Base-by-base conservation (phyloP, 2,888 invertebrate species). In the Acheta domesticus region DNA sequence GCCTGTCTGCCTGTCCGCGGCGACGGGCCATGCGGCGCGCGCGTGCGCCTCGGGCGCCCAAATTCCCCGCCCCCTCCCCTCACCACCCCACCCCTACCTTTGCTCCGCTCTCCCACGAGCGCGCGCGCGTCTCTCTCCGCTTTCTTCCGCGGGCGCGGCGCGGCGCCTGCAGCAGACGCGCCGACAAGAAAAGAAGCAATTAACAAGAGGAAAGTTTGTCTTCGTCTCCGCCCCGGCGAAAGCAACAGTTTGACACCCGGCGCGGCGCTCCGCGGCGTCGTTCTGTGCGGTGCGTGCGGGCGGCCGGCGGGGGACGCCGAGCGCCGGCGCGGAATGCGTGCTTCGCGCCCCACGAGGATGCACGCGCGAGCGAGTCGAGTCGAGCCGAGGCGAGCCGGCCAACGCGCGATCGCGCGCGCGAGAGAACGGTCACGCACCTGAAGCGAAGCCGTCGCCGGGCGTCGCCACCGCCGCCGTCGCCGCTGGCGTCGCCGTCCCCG, bases 201-300 rank as follows among this genome's bases (percentile, higher is more conserved):
- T 62, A 62, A 62, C 62, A 62, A 62, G 62, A 62, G n/a, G 62
- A 62, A 62, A 62, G 16, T 62, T 62, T 62, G 62, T 62, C 62
- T 62, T 62, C 62, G 62, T 62, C 62, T 62, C 62, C 62, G n/a
- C 4, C 14, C 62, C 62, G 5, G 5, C 62, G 16, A 62, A 62
- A 62, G 62, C 62, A 62, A 62, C 62, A 62, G 62, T 62, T 62
- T 62, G 62, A 62, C 62, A 62, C 62, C 62, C 62, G n/a, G n/a
- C 62, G 62, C 14, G 16, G 62, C 16, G 12, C 50, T 2, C 50
- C 50, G n/a, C 62, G 16, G 12, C 62, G 16, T 14, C n/a, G 16
- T 11, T 14, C 14, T n/a, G 62, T n/a, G 62, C 62, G 16, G 62
- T 14, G 16, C 62, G n/a, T n/a, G n/a, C 12, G 16, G 16, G 62